Evolutionary conservation across 92 coral and sea anemone genomes (phyloP).

Genomic region (Palythoa grandis): DNA sequence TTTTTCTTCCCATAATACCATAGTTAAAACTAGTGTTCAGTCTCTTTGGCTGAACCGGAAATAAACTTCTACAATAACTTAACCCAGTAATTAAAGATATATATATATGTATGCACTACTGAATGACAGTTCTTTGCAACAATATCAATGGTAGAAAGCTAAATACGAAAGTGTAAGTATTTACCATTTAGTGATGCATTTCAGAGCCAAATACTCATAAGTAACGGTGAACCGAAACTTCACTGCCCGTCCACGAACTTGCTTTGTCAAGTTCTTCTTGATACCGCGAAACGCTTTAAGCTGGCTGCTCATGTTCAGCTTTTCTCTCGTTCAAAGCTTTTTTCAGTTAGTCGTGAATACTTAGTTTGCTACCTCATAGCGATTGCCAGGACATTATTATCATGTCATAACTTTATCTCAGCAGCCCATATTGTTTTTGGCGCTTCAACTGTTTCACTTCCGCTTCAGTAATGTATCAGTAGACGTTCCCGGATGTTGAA

Average conservation of each 20-base stretch:
- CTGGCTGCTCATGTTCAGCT: slow-evolving; percentile 42
- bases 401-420: neutral
- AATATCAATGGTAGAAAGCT: neutral
- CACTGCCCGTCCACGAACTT: slow-evolving; percentile 85
- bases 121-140: neutral
- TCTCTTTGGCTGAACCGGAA: too few relatives aligned
- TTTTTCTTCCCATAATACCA: too few relatives aligned
- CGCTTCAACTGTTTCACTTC: slow-evolving; percentile 28
- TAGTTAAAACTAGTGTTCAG: too few relatives aligned
- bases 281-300: slow-evolving; percentile 66
- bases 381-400: neutral
- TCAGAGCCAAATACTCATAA: slow-evolving; percentile 89
- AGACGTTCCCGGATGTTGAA: slow-evolving; percentile 34
- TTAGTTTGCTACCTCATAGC: neutral
- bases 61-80: too few relatives aligned
- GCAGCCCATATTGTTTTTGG: slow-evolving; percentile 2
- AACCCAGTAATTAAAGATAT: neutral
- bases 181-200: slow-evolving; percentile 76
- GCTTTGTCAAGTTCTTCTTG: slow-evolving; percentile 70
- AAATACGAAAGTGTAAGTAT: neutral
- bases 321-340: neutral
- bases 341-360: neutral
- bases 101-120: neutral
- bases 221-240: slow-evolving; percentile 93
- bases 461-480: slow-evolving; percentile 8